These are phyloP conservation scores for Pachyrhynchus sulphureomaculatus DNA, from an alignment of 1,140 invertebrate species.

Conservation along the genomic window DNA sequence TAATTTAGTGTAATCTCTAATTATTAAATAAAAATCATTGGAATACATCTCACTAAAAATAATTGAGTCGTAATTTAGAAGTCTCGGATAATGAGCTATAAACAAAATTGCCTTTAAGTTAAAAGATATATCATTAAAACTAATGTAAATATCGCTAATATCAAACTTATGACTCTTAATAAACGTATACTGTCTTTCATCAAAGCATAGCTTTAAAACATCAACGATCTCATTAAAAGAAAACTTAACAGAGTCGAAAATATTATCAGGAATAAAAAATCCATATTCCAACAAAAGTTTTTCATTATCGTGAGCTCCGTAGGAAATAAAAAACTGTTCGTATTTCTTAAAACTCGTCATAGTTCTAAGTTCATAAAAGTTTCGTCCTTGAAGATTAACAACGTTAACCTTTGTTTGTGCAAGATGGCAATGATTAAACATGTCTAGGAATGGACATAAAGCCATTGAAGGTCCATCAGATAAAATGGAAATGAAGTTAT, in stretches of 20 bases:
- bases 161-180: slow-evolving; percentile 55
- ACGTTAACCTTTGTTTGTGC: slow-evolving; percentile 57
- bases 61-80: slow-evolving; percentile 30
- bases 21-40: slow-evolving; percentile 15
- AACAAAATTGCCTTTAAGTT: slow-evolving; percentile 53
- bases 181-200: slow-evolving; percentile 54
- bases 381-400: slow-evolving; percentile 47
- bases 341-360: slow-evolving; percentile 53
- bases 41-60: slow-evolving; percentile 42
- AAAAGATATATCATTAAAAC: slow-evolving; percentile 50
- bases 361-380: slow-evolving; percentile 59
- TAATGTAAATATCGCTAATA: slow-evolving; percentile 51
- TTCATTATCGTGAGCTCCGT: slow-evolving; percentile 69
- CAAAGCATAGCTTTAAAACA: slow-evolving; percentile 43
- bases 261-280: slow-evolving; percentile 66
- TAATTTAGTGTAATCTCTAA: background rate
- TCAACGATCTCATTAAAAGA: slow-evolving; percentile 53
- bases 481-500: slow-evolving; percentile 35
- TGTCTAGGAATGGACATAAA: slow-evolving; percentile 75
- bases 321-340: slow-evolving; percentile 74
- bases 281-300: slow-evolving; percentile 75
- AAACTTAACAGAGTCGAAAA: slow-evolving; percentile 61
- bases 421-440: slow-evolving; percentile 71
- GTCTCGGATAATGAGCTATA: slow-evolving; percentile 39
- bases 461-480: slow-evolving; percentile 62